These are phyloP conservation scores for Meliscaeva auricollis DNA, from an alignment of 2,888 invertebrate species.

Conservation along the genomic window DNA sequence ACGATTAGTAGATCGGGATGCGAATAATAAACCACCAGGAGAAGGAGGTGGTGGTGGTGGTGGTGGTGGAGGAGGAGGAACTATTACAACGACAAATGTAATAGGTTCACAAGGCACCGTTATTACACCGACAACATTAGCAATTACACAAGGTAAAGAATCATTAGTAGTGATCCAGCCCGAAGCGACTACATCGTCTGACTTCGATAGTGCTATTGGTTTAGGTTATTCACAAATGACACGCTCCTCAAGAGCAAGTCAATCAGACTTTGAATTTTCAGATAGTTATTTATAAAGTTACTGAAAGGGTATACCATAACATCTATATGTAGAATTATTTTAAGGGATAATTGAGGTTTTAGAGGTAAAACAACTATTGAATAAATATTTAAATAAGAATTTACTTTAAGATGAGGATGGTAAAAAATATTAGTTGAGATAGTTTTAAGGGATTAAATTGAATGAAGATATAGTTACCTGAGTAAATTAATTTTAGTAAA, in stretches of 20 bases:
- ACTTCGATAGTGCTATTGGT: conserved; percentile 88
- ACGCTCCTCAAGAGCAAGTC: conserved; percentile 92
- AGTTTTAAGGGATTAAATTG: background rate
- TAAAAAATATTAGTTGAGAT: background rate
- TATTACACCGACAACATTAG: conserved; percentile 87
- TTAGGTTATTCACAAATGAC: conserved; percentile 89
- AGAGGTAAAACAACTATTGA: background rate
- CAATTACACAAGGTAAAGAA: conserved; percentile 87
- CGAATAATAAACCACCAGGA: conserved; percentile 84
- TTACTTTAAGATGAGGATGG: background rate
- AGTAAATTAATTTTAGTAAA: too few species aligned
- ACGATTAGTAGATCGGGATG: conserved; percentile 91
- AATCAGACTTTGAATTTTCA: conserved; percentile 93
- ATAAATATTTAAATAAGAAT: conserved; percentile 12
- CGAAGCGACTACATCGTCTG: conserved; percentile 88
- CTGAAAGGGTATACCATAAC: background rate
- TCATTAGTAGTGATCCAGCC: conserved; percentile 88
- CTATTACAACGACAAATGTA: conserved; percentile 80
- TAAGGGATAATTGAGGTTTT: conserved; percentile 9
- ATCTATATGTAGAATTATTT: background rate
- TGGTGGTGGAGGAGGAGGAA: conserved; percentile 76
- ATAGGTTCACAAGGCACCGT: conserved; percentile 83
- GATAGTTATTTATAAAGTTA: conserved; percentile 90
- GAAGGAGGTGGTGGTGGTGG: conserved; percentile 77
- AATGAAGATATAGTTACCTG: background rate